Conservation (phyloP, 1,140 invertebrate genomes). For the Bombyx mori region DNA sequence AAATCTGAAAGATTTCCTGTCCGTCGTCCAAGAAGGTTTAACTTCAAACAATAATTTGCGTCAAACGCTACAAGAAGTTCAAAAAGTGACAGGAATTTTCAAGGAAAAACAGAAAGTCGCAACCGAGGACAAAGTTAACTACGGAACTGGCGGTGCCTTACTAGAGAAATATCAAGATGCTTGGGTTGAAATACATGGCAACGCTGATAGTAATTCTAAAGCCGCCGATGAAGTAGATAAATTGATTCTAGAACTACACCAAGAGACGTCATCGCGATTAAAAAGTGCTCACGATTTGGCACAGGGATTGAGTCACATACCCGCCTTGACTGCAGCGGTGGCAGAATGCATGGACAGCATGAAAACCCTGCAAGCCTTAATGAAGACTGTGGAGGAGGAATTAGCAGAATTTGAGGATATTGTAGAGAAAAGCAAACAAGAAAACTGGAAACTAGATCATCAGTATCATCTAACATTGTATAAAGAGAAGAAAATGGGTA, state of each 20-base stretch:
- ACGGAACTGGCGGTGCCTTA: conserved; percentile 47
- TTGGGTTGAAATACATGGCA: conserved; percentile 53
- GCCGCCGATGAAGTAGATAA: conserved; percentile 54
- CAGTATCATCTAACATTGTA: conserved; percentile 57
- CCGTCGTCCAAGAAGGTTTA: conserved; percentile 60
- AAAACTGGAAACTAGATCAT: conserved; percentile 62
- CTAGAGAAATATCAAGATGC: conserved; percentile 56
- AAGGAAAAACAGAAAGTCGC: conserved; percentile 51
- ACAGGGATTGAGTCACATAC: conserved; percentile 42
- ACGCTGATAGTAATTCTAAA: conserved; percentile 54
- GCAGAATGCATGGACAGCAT: conserved; percentile 55
- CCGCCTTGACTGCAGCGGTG: conserved; percentile 43
- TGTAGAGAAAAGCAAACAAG: conserved; percentile 55
- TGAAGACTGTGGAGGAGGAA: conserved; percentile 50
- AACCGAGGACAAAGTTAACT: conserved; percentile 54
- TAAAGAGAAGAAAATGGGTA: conserved; percentile 62
- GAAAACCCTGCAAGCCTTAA: conserved; percentile 40
- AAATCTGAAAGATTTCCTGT: conserved; percentile 61
- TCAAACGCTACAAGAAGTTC: conserved; percentile 59
- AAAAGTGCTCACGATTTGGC: conserved; percentile 46
- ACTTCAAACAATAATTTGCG: conserved; percentile 51
- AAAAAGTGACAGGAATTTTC: conserved; percentile 59
- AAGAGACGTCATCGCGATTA: conserved; percentile 34
- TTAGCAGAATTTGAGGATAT: conserved; percentile 59
- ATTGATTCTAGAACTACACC: conserved; percentile 44